A percentile compares a stretch with the other conserved stretches of the same genome.
Evolutionary conservation across 2,888 invertebrate genomes (phyloP).

Genomic region (Lasioglossum malachurum): DNA sequence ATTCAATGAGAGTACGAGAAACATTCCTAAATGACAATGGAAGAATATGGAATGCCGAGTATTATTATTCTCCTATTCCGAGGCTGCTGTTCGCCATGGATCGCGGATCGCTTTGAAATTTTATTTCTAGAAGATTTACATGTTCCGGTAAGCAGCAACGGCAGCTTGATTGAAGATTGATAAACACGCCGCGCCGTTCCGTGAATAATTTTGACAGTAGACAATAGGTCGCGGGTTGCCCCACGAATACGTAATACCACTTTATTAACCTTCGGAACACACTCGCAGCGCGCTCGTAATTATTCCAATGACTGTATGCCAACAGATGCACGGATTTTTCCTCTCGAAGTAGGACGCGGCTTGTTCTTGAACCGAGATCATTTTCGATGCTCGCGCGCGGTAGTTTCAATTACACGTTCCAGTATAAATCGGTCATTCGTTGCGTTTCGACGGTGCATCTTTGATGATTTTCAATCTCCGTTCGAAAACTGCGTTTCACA

Average conservation of each 20-base stretch:
- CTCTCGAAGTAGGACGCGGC: background rate
- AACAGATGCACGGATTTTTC: constrained; percentile 1
- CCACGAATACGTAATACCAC: background rate
- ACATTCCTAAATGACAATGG: constrained; percentile 6
- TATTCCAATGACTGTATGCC: background rate
- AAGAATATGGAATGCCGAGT: constrained; percentile 29
- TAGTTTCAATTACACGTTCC: background rate
- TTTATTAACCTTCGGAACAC: constrained; percentile 1
- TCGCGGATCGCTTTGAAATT: background rate
- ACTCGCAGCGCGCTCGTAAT: background rate
- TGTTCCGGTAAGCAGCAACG: background rate
- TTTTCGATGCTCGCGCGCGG: background rate
- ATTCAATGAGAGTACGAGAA: background rate
- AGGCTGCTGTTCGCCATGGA: background rate
- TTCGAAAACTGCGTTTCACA: no score
- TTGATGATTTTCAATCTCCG: no score
- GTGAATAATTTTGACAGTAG: constrained; percentile 2
- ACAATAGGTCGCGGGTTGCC: background rate
- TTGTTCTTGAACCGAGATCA: background rate
- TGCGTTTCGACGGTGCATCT: no score
- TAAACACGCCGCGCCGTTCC: background rate
- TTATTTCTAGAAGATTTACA: background rate
- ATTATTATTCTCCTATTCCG: background rate
- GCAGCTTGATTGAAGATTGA: background rate
- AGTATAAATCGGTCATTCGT: no score